These are phyloP conservation scores for Ciconia maguari DNA, from an alignment of 2,113 vertebrate genomes.

Conservation along the genomic window DNA sequence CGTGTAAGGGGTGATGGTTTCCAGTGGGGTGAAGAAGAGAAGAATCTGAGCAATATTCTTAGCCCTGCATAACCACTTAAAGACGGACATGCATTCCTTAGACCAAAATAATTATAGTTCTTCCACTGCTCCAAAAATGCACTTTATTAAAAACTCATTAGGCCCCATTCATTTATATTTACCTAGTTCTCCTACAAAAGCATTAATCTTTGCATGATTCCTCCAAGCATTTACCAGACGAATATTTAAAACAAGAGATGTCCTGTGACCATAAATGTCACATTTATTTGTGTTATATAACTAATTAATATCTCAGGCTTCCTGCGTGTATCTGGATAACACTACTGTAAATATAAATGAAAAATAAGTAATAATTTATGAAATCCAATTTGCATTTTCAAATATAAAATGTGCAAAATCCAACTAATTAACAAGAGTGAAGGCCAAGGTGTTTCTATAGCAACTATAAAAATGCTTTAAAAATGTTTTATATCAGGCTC, in stretches of 20 bases:
- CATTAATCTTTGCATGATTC: slow-evolving; percentile 70
- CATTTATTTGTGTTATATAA: slow-evolving; percentile 81
- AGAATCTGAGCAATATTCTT: neutral
- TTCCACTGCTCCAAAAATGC: neutral
- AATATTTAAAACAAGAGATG: slow-evolving; percentile 71
- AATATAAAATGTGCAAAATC: slow-evolving; percentile 88
- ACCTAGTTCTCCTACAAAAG: slow-evolving; percentile 67
- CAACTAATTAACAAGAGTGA: slow-evolving; percentile 86
- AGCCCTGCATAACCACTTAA: neutral
- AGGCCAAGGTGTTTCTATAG: slow-evolving; percentile 88
- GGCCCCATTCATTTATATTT: slow-evolving; percentile 63
- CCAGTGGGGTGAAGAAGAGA: neutral
- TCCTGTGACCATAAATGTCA: slow-evolving; percentile 85
- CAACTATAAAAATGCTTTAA: slow-evolving; percentile 81
- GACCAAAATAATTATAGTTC: neutral
- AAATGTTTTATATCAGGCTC: slow-evolving; percentile 78
- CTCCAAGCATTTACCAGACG: slow-evolving; percentile 70
- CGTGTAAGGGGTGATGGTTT: neutral
- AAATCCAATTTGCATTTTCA: slow-evolving; percentile 92
- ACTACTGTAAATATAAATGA: slow-evolving; percentile 82
- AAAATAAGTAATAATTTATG: slow-evolving; percentile 90
- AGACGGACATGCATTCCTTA: neutral
- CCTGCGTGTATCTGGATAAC: slow-evolving; percentile 79
- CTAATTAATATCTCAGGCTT: slow-evolving; percentile 89
- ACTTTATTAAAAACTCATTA: slow-evolving; percentile 67